A percentile compares a stretch with the other conserved stretches of the same genome.
Evolutionary conservation across 1,140 invertebrate species (phyloP).

Genomic region (Ptiloglossa arizonensis): DNA sequence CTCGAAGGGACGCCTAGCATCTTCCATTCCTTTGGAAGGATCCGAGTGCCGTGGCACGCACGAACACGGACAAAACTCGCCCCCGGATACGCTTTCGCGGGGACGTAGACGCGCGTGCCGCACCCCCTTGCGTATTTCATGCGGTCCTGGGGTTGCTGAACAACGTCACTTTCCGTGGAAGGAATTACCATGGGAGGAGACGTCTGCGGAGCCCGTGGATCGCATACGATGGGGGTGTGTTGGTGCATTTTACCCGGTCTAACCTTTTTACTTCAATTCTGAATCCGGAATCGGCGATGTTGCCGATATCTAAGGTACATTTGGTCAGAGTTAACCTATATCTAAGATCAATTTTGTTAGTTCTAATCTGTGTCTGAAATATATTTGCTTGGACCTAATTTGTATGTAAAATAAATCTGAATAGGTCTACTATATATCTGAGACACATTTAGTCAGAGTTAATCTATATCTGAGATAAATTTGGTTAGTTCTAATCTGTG

Average conservation of each 20-base stretch:
- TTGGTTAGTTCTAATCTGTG: too few species aligned
- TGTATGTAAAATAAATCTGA: too few species aligned
- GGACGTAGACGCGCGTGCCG: conserved; percentile 9
- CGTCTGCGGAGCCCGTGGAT: neutral
- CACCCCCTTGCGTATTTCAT: conserved; percentile 35
- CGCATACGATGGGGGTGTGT: neutral
- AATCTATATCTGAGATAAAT: too few species aligned
- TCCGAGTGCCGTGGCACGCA: conserved; percentile 39
- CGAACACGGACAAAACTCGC: conserved; percentile 43
- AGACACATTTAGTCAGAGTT: too few species aligned
- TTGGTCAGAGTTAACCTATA: too few species aligned
- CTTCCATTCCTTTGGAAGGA: conserved; percentile 59
- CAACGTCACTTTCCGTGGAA: conserved; percentile 1
- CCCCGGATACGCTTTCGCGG: conserved; percentile 15
- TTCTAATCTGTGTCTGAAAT: too few species aligned
- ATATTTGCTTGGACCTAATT: too few species aligned
- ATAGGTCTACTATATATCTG: too few species aligned
- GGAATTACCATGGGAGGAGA: conserved; percentile 9
- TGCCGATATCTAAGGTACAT: too few species aligned
- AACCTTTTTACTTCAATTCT: neutral
- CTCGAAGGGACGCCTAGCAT: conserved; percentile 65
- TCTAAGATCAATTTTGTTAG: too few species aligned
- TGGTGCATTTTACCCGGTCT: conserved; percentile 4
- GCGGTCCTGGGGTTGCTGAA: conserved; percentile 10
- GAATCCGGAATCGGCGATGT: neutral